Conservation (phyloP, 2,797 vertebrate genomes). For the Buceros bicornis region DNA sequence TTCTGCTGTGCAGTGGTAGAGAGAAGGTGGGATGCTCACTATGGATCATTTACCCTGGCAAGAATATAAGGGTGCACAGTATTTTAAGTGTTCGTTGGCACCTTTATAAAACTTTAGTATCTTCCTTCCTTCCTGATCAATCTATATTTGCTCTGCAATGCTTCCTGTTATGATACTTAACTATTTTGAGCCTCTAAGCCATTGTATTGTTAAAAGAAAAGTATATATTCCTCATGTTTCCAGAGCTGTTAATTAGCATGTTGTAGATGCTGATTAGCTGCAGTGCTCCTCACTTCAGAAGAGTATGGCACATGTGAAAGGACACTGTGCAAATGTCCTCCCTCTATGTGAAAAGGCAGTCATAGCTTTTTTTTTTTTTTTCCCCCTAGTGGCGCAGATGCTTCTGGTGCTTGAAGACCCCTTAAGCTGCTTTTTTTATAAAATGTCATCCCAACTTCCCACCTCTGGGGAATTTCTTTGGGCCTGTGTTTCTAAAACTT, state of each 20-base stretch:
- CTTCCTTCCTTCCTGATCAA: fast-evolving
- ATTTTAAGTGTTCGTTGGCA: neutral
- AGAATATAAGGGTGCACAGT: neutral
- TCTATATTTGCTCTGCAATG: neutral
- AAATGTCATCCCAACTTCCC: neutral
- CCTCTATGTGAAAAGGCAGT: neutral
- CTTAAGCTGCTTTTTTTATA: neutral
- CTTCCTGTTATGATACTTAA: neutral
- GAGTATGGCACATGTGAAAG: neutral
- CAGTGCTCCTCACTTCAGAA: neutral
- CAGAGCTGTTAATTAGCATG: neutral
- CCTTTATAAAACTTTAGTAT: neutral
- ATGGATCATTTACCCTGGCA: neutral
- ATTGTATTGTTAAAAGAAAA: neutral
- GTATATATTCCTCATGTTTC: neutral
- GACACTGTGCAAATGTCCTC: neutral
- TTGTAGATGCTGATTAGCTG: neutral
- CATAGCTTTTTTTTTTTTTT: neutral
- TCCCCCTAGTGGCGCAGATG: fast-evolving
- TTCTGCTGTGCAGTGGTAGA: neutral
- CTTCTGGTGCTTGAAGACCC: neutral
- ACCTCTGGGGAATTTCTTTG: neutral
- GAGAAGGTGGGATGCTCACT: neutral
- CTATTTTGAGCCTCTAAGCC: neutral
- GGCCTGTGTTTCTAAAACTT: neutral